A percentile compares a stretch with the other conserved stretches of the same genome.
Conservation (phyloP, 2,888 invertebrate species). For the Euphydryas editha region DNA sequence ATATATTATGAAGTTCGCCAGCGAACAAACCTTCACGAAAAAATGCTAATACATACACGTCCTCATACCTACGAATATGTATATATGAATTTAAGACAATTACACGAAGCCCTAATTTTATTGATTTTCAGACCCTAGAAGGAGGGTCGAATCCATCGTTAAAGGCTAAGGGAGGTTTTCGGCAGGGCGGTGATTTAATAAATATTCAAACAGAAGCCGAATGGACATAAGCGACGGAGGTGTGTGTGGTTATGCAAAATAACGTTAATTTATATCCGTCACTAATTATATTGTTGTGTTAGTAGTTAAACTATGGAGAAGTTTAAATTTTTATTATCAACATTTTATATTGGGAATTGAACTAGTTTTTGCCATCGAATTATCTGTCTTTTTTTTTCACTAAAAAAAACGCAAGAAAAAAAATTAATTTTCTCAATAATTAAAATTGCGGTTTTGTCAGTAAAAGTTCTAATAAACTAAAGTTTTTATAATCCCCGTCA, state of each 20-base stretch:
- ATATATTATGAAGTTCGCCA: neutral
- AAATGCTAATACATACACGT: neutral
- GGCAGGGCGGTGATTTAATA: conserved; percentile 65
- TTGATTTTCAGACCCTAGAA: conserved; percentile 2
- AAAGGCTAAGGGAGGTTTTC: conserved; percentile 25
- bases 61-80: neutral
- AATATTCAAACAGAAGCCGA: conserved; percentile 74
- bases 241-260: conserved; percentile 36
- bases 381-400: no score
- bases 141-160: conserved; percentile 23
- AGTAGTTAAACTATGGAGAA: no score
- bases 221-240: conserved; percentile 54
- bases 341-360: no score
- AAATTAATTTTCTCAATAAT: no score
- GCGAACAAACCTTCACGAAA: neutral
- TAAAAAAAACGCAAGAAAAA: no score
- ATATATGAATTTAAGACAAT: conserved; percentile 7
- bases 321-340: no score
- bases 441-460: no score
- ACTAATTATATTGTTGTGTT: neutral
- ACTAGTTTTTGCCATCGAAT: no score
- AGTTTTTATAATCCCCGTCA: no score
- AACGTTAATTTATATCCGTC: conserved; percentile 37
- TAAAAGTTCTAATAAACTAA: no score
- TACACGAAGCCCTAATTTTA: conserved; percentile 4